Evolutionary conservation across 1,140 invertebrate genomes (phyloP).

Genomic region (Leptopilina boulardi): DNA sequence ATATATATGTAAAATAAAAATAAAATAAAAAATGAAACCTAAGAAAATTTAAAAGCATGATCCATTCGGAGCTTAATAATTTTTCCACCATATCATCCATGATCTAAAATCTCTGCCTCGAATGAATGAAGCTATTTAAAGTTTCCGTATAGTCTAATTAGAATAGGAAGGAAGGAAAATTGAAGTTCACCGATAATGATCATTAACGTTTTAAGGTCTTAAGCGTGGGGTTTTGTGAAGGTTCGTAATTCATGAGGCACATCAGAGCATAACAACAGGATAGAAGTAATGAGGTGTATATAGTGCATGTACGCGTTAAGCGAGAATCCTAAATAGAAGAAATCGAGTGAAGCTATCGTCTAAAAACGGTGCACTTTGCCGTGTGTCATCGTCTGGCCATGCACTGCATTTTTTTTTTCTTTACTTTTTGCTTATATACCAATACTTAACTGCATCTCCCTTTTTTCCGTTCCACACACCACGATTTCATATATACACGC

Average conservation of each 20-base stretch:
- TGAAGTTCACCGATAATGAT: neutral
- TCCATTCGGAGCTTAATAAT: too few relatives aligned
- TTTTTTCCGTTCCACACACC: constrained; percentile 18
- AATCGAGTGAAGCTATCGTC: constrained; percentile 30
- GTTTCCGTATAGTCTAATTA: constrained; percentile 18
- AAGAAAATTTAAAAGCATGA: too few relatives aligned
- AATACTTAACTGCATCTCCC: constrained; percentile 18
- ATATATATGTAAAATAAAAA: too few relatives aligned
- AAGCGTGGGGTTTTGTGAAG: neutral
- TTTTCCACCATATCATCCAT: too few relatives aligned
- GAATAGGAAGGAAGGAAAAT: too few relatives aligned
- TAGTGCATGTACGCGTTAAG: neutral
- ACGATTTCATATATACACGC: neutral
- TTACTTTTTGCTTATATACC: neutral
- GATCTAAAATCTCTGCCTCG: neutral
- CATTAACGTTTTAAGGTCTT: neutral
- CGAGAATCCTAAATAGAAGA: constrained; percentile 1
- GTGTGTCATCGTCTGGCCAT: constrained; percentile 63
- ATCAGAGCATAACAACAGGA: neutral
- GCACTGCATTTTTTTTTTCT: constrained; percentile 33
- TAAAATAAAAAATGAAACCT: too few relatives aligned
- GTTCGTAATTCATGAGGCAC: neutral
- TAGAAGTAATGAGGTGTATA: neutral
- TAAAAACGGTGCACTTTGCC: constrained; percentile 51
- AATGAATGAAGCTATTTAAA: constrained; percentile 38